phyloP scores from a whole-genome alignment of 2,797 vertebrate genomes.

The Astyanax mexicanus region DNA sequence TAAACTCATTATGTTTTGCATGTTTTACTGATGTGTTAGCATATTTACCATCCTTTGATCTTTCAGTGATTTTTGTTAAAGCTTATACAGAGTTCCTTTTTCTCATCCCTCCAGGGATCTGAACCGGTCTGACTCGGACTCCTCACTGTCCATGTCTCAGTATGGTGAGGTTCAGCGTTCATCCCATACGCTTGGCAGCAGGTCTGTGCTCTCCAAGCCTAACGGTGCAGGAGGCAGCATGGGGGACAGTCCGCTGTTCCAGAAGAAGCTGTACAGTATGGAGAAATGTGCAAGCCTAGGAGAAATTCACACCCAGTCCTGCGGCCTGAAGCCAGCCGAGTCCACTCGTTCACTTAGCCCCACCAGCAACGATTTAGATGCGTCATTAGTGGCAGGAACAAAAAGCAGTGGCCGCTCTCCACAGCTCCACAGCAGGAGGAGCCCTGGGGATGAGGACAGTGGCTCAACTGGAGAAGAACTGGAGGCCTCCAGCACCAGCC shows the following conservation, averaged over 20 bases:
- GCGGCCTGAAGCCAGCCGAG: conserved; percentile 72
- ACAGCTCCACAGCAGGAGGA: conserved; percentile 79
- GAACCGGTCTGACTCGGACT: conserved; percentile 90
- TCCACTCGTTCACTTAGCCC: conserved; percentile 87
- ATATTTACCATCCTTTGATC: neutral
- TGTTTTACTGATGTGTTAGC: neutral
- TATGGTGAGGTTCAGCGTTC: conserved; percentile 73
- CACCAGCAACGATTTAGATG: conserved; percentile 75
- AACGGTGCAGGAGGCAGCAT: conserved; percentile 63
- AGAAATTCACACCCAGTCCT: conserved; percentile 77
- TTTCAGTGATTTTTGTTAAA: neutral
- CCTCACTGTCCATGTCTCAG: conserved; percentile 80
- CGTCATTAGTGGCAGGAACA: conserved; percentile 57
- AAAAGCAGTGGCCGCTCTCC: conserved; percentile 74
- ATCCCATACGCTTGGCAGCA: conserved; percentile 70
- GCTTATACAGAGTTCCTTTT: neutral
- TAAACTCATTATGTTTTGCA: neutral
- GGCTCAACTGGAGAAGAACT: conserved; percentile 83
- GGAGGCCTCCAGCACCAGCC: conserved; percentile 76
- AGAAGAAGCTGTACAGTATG: conserved; percentile 77
- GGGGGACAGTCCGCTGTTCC: conserved; percentile 74
- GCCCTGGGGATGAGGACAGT: conserved; percentile 82
- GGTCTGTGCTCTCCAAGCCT: conserved; percentile 59
- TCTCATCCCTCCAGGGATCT: conserved; percentile 78
- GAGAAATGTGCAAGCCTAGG: conserved; percentile 90